A percentile compares a stretch with the other conserved stretches of the same genome.
Evolutionary conservation across 2,113 vertebrate species (phyloP).

Genomic region (Cariama cristata): DNA sequence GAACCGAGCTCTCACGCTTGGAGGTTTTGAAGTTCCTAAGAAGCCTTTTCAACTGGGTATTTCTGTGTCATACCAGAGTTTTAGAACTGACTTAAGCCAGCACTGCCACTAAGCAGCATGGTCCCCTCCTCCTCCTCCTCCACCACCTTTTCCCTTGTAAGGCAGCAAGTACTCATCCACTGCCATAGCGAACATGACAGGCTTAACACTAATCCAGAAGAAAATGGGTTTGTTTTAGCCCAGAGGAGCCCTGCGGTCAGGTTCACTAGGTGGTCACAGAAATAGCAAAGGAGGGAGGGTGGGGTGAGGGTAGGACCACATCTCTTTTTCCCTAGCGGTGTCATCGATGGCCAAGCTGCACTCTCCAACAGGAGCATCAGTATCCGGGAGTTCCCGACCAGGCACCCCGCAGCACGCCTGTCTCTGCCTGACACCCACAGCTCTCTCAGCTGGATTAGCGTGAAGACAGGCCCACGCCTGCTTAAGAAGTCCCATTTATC

Average conservation of each 20-base stretch:
- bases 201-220: background rate
- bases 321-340: background rate
- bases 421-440: background rate
- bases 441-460: background rate
- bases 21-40: background rate
- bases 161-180: background rate
- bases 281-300: background rate
- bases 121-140: background rate
- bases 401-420: background rate
- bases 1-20: rapidly evolving
- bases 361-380: background rate
- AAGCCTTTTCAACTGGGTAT: background rate
- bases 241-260: background rate
- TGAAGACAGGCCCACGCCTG: background rate
- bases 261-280: background rate
- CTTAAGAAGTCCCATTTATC: background rate
- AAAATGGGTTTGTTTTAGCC: background rate
- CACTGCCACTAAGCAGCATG: background rate
- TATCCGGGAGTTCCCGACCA: rapidly evolving
- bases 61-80: background rate
- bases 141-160: background rate
- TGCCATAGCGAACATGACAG: rapidly evolving
- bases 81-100: background rate
- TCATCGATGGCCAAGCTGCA: background rate
- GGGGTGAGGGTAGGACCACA: rapidly evolving